Conservation (phyloP, 2,888 invertebrate genomes). For the Drosophila kambysellisi region DNA sequence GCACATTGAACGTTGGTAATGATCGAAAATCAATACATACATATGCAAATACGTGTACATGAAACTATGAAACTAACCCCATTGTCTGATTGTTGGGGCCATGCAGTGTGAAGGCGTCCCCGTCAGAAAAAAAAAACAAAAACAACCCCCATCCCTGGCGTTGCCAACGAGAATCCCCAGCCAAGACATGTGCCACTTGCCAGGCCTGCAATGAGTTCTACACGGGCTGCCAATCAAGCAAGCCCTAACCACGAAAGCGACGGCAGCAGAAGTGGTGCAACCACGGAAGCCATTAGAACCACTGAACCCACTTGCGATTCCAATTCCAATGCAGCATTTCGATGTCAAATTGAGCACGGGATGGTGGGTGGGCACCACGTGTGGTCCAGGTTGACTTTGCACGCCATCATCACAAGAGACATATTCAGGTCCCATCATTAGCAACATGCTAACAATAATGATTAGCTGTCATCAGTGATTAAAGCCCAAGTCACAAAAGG, state of each 20-base stretch:
- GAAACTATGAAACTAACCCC: slow-evolving; percentile 54
- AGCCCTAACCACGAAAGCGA: not conserved
- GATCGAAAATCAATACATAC: slow-evolving; percentile 74
- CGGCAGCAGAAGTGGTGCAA: slow-evolving; percentile 4
- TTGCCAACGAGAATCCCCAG: not conserved
- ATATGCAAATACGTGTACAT: slow-evolving; percentile 39
- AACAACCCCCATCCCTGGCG: not conserved
- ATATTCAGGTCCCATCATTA: slow-evolving; percentile 1
- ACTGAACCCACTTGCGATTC: slow-evolving; percentile 31
- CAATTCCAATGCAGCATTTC: slow-evolving; percentile 46
- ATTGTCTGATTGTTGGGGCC: not conserved
- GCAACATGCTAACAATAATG: not conserved
- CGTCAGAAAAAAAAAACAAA: not conserved
- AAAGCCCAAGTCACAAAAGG: not conserved
- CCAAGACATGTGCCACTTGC: slow-evolving; percentile 44
- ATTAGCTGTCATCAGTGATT: not conserved
- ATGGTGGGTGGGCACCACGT: not conserved
- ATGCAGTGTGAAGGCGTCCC: not conserved
- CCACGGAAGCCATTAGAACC: slow-evolving; percentile 3
- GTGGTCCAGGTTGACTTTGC: not conserved
- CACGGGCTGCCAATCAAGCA: slow-evolving; percentile 13
- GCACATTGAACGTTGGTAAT: slow-evolving; percentile 66
- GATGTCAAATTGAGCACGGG: slow-evolving; percentile 1
- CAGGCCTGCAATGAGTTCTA: slow-evolving; percentile 7
- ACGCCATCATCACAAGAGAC: not conserved